Evolutionary conservation across 2,797 vertebrate genomes (phyloP).

Genomic region (Molossus alvarezi): DNA sequence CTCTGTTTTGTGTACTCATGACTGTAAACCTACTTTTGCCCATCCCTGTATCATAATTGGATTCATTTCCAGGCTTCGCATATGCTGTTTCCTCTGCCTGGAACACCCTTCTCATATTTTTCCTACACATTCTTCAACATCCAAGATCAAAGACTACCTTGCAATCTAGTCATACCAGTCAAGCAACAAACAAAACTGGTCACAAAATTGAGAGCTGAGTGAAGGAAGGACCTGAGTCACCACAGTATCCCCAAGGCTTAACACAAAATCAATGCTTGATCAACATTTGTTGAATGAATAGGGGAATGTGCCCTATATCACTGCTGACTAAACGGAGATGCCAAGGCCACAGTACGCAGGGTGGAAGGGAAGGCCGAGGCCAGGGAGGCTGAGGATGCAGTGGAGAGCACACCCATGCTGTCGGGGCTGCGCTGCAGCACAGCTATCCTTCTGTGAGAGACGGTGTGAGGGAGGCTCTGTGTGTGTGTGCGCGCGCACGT

Average conservation of each 20-base stretch:
- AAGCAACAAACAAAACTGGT: not conserved
- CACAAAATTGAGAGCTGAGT: slow-evolving; percentile 1
- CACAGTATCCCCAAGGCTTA: slow-evolving; percentile 77
- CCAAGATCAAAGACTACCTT: slow-evolving; percentile 41
- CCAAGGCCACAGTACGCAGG: slow-evolving; percentile 73
- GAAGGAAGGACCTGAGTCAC: slow-evolving; percentile 76
- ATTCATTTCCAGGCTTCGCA: slow-evolving; percentile 31
- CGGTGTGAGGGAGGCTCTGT: slow-evolving; percentile 70
- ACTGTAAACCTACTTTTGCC: not conserved
- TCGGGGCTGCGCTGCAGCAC: slow-evolving; percentile 35
- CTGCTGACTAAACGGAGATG: slow-evolving; percentile 51
- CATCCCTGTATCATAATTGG: not conserved
- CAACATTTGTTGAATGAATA: slow-evolving; percentile 17
- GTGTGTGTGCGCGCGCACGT: not conserved
- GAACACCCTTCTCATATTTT: not conserved
- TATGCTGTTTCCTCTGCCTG: slow-evolving; percentile 42
- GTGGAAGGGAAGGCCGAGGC: slow-evolving; percentile 77
- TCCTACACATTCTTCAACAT: slow-evolving; percentile 26
- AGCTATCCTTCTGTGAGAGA: slow-evolving; percentile 73
- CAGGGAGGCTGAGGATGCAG: slow-evolving; percentile 30
- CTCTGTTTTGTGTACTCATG: not conserved
- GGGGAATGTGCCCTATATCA: not conserved
- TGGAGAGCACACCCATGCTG: slow-evolving; percentile 35
- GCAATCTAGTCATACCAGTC: not conserved
- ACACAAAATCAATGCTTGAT: slow-evolving; percentile 82